These are phyloP conservation scores for Rhagophthalmus giganteus DNA, from an alignment of 2,888 invertebrate genomes.

Conservation along the genomic window DNA sequence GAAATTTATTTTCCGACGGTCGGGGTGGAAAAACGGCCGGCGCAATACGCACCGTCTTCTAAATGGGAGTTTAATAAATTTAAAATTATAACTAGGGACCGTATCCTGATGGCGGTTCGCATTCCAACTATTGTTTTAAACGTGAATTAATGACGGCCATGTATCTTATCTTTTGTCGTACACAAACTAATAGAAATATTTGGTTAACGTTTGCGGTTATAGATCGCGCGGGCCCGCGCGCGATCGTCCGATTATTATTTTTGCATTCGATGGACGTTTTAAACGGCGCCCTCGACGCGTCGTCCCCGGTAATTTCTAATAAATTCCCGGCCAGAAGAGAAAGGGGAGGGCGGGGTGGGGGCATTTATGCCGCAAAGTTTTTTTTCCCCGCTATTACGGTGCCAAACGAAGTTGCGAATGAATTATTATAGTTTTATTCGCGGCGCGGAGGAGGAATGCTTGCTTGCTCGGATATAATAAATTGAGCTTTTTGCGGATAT, in stretches of 20 bases:
- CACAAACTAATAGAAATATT: slow-evolving; percentile 10
- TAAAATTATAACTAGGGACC: slow-evolving; percentile 32
- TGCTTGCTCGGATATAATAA: slow-evolving; percentile 48
- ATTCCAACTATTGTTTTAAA: slow-evolving; percentile 33
- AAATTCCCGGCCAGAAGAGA: slow-evolving; percentile 11
- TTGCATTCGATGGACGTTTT: background rate
- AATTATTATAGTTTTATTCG: slow-evolving; percentile 42
- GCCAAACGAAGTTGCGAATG: slow-evolving; percentile 38
- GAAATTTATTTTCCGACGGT: too few relatives aligned
- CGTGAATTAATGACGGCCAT: slow-evolving; percentile 31
- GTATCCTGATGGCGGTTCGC: slow-evolving; percentile 29
- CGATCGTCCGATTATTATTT: too few relatives aligned
- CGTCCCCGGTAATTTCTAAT: slow-evolving; percentile 16
- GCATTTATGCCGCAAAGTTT: slow-evolving; percentile 30
- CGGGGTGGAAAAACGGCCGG: background rate
- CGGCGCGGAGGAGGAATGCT: slow-evolving; percentile 30
- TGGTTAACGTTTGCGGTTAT: too few relatives aligned
- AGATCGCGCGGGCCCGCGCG: too few relatives aligned
- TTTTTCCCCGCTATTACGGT: too few relatives aligned
- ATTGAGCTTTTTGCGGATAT: slow-evolving; percentile 47
- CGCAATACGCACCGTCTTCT: background rate
- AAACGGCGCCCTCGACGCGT: background rate
- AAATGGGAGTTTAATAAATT: too few relatives aligned
- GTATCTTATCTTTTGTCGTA: slow-evolving; percentile 26
- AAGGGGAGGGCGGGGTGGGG: slow-evolving; percentile 5